Percentiles rank a stretch among this genome's conserved stretches.
phyloP scores from a whole-genome alignment of 2,113 vertebrate genomes.

The Nyctibius bracteatus region DNA sequence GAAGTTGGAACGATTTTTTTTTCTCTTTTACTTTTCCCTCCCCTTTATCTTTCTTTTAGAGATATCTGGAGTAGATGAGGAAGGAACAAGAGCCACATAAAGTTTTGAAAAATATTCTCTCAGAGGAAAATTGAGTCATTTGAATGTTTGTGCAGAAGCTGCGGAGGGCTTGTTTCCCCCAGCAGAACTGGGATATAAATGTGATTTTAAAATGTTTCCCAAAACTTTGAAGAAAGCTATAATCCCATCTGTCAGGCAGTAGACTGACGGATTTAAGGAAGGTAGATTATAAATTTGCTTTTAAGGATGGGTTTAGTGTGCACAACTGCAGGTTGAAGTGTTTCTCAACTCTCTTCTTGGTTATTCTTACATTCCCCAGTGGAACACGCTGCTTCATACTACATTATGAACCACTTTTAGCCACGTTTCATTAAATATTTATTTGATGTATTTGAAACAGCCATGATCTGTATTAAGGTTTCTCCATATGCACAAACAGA shows the following conservation, averaged over 20 bases:
- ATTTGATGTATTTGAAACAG: conserved; percentile 40
- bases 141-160: not conserved
- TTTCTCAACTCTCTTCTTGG: not conserved
- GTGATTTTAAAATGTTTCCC: conserved; percentile 35
- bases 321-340: conserved; percentile 8
- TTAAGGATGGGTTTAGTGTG: conserved; percentile 42
- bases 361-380: conserved; percentile 1
- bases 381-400: not conserved
- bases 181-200: conserved; percentile 46
- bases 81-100: not conserved
- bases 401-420: conserved; percentile 47
- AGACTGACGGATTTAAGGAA: conserved; percentile 46
- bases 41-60: not conserved
- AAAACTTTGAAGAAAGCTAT: conserved; percentile 48
- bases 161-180: conserved; percentile 60
- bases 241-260: conserved; percentile 45
- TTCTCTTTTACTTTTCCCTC: not conserved
- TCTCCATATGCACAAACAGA: not conserved
- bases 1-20: not conserved
- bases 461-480: not conserved
- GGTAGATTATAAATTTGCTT: conserved; percentile 51
- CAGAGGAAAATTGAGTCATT: conserved; percentile 15
- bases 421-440: conserved; percentile 62
- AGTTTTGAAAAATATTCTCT: not conserved
- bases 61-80: not conserved